Percentiles rank a stretch among this genome's conserved stretches.
Conservation (phyloP, 2,888 invertebrate genomes). For the Portevinia maculata region DNA sequence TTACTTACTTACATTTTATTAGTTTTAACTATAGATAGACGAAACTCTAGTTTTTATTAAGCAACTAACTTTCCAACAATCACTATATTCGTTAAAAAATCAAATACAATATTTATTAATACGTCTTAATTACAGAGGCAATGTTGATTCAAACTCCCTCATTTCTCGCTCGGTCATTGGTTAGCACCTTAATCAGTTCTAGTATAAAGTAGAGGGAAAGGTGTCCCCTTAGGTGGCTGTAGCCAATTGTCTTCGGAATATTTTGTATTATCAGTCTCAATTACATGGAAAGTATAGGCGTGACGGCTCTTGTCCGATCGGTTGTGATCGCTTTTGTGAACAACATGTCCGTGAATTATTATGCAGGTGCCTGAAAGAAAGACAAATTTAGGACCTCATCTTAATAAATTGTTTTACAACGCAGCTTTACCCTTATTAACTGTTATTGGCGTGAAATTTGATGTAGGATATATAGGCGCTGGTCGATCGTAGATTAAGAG, state of each 20-base stretch:
- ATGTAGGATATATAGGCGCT: slow-evolving; percentile 87
- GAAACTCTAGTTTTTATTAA: not conserved
- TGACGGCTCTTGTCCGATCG: slow-evolving; percentile 92
- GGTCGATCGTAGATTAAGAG: slow-evolving; percentile 88
- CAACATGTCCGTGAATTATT: slow-evolving; percentile 95
- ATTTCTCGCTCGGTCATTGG: not conserved
- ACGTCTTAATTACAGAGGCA: slow-evolving; percentile 60
- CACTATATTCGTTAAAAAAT: slow-evolving; percentile 15
- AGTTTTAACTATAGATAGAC: too few relatives aligned
- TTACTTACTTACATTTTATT: too few relatives aligned
- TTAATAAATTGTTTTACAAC: slow-evolving; percentile 7
- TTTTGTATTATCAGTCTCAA: slow-evolving; percentile 89
- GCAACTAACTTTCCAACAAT: not conserved
- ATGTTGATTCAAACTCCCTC: slow-evolving; percentile 42
- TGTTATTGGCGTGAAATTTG: slow-evolving; percentile 90
- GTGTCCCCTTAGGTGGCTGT: slow-evolving; percentile 87
- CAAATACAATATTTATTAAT: slow-evolving; percentile 58
- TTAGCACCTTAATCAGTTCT: slow-evolving; percentile 30
- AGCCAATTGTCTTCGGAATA: slow-evolving; percentile 95
- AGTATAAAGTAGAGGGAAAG: slow-evolving; percentile 88
- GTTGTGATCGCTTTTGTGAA: slow-evolving; percentile 96
- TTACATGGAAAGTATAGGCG: slow-evolving; percentile 97
- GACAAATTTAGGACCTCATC: not conserved
- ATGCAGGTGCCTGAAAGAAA: slow-evolving; percentile 89
- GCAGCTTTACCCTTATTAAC: slow-evolving; percentile 91